Base-by-base conservation (phyloP, 92 coral and sea anemone species). In the Chrysogorgia sp. region DNA sequence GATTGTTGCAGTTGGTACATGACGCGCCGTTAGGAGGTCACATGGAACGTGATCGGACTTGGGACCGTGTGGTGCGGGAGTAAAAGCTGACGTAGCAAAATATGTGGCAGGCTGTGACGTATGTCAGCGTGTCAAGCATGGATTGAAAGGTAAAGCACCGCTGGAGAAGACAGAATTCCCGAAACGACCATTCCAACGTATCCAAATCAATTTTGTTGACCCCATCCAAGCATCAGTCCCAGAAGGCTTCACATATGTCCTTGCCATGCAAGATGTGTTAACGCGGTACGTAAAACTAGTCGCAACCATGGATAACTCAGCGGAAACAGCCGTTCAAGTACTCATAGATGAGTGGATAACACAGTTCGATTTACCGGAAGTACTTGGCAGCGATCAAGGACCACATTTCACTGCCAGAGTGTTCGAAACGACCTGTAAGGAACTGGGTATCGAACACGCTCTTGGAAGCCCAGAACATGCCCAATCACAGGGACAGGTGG, bases 121-220 rank as follows among this genome's bases (percentile, higher is more conserved):
- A 0, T 64, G 71, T 41, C 48, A 33, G 23, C 71, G 71, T 13
- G 58, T 31, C 17, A 68, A 68, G 24, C 59, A 68, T 47, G 58
- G 75, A 9, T 1, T 21, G 29, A 68, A 68, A 68, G 2, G 75
- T 35, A n/a, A n/a, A n/a, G n/a, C n/a, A n/a, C n/a, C n/a, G n/a
- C n/a, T n/a, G n/a, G n/a, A n/a, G n/a, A n/a, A 43, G 14, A 67
- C 75, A 0, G 58, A 67, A 12, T 35, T 67, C 31, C 75, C 75
- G 10, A 43, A 41, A 3, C 26, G 26, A 67, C 75, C 75, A 37
- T 67, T 67, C 56, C 75, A 67, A 37, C 75, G 56, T 21, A 67
- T 67, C 31, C 75, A 41, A 67, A 29, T 67, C 20, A 56, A 67
- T 67, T 67, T 67, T 0, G 75, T n/a, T n/a, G n/a, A n/a, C n/a